Evolutionary conservation across 92 coral and sea anemone species (phyloP).

Genomic region (Umimayanthus kanabou): DNA sequence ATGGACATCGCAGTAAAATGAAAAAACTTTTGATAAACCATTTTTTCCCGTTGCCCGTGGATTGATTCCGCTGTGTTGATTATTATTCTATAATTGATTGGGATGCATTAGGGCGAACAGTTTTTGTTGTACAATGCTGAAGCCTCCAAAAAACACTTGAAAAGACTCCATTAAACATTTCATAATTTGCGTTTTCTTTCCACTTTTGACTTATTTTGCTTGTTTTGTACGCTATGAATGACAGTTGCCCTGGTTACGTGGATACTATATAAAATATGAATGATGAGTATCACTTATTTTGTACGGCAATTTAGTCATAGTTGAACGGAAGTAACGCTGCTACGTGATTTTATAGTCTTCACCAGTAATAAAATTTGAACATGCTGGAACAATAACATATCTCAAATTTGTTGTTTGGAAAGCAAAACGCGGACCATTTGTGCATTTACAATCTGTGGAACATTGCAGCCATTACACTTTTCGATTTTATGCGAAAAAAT

Average conservation of each 20-base stretch:
- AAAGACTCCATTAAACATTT: background rate
- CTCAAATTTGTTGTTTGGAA: background rate
- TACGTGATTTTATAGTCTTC: background rate
- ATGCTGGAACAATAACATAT: background rate
- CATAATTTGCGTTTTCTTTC: background rate
- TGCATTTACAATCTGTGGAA: too few species aligned
- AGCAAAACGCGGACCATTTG: background rate
- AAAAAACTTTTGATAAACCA: background rate
- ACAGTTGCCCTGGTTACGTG: background rate
- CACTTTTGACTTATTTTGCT: background rate
- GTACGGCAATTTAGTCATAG: background rate
- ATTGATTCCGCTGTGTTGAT: background rate
- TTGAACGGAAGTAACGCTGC: background rate
- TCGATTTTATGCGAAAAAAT: too few species aligned
- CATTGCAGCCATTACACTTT: too few species aligned
- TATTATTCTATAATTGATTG: background rate
- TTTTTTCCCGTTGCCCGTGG: background rate
- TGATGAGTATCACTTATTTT: background rate
- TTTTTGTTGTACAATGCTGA: background rate
- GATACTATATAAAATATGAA: background rate
- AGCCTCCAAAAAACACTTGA: background rate
- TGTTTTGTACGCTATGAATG: conserved; percentile 9
- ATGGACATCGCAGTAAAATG: background rate
- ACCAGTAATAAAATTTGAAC: background rate
- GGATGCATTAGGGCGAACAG: background rate